These are phyloP conservation scores for Branchellion lobata DNA, from an alignment of 2,888 invertebrate species.

Conservation along the genomic window DNA sequence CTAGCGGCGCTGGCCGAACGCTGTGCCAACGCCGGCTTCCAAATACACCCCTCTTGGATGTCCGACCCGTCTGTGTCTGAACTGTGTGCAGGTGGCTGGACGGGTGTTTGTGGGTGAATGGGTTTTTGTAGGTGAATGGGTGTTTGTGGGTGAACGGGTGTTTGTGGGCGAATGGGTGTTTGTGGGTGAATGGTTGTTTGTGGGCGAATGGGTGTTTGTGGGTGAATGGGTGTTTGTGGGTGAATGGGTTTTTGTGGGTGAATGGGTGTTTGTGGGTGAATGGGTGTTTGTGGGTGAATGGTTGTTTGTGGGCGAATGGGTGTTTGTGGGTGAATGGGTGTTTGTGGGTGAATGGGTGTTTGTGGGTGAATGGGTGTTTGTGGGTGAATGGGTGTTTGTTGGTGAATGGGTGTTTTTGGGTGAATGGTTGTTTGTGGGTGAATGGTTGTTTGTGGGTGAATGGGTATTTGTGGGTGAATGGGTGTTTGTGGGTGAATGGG, in stretches of 20 bases:
- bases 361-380: neutral
- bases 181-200: too few relatives aligned
- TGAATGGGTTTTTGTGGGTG: neutral
- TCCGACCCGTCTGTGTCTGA: conserved; percentile 8
- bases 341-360: neutral
- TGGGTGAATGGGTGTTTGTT: too few relatives aligned
- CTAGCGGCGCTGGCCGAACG: conserved; percentile 64
- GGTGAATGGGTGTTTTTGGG: too few relatives aligned
- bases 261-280: too few relatives aligned
- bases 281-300: too few relatives aligned
- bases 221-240: neutral
- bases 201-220: conserved; percentile 40
- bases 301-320: too few relatives aligned
- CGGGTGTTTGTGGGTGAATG: neutral
- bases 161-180: too few relatives aligned
- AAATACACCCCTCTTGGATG: conserved; percentile 41
- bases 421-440: too few relatives aligned
- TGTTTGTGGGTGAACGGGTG: too few relatives aligned
- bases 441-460: too few relatives aligned
- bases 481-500: neutral
- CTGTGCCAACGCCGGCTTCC: conserved; percentile 44
- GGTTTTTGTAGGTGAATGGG: neutral
- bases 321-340: too few relatives aligned
- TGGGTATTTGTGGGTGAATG: conserved; percentile 27
- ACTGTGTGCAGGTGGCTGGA: conserved; percentile 31